phyloP scores from a whole-genome alignment of 2,113 vertebrate genomes.

The Catharus bicknelli region DNA sequence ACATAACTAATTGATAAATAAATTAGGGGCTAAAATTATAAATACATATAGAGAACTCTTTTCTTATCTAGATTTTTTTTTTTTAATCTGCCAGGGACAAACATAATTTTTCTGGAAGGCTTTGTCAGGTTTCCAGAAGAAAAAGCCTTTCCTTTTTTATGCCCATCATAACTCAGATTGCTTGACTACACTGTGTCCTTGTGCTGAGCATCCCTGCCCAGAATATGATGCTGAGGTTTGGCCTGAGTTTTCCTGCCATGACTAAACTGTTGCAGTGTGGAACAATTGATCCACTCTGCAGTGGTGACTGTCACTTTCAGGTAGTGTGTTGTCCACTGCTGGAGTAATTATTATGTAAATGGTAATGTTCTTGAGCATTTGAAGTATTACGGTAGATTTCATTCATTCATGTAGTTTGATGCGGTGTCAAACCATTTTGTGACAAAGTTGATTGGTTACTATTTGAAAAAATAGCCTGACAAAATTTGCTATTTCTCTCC shows the following conservation, averaged over 20 bases:
- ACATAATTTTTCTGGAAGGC: not conserved
- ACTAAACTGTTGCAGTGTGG: not conserved
- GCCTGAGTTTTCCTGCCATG: not conserved
- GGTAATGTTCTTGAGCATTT: not conserved
- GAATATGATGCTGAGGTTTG: not conserved
- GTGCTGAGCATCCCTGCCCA: not conserved
- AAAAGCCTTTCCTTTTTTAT: not conserved
- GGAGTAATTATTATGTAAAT: slow-evolving; percentile 21
- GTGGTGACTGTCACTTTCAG: not conserved
- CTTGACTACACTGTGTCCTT: not conserved
- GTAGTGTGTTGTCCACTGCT: slow-evolving; percentile 45
- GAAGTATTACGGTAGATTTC: not conserved
- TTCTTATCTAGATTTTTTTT: not conserved
- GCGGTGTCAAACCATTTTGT: not conserved
- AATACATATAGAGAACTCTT: not conserved
- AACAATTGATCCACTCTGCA: not conserved
- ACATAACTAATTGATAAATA: not conserved
- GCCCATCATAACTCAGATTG: not conserved
- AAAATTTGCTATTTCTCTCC: not conserved
- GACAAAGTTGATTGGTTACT: not conserved
- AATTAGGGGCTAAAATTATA: not conserved
- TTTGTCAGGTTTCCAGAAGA: not conserved
- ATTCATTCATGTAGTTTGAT: not conserved
- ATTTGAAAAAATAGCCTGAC: not conserved
- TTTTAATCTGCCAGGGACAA: not conserved